Evolutionary conservation across 2,888 invertebrate genomes (phyloP), one percentile per base, ranked within the genome.

Genomic region (Nomada ruficornis): DNA sequence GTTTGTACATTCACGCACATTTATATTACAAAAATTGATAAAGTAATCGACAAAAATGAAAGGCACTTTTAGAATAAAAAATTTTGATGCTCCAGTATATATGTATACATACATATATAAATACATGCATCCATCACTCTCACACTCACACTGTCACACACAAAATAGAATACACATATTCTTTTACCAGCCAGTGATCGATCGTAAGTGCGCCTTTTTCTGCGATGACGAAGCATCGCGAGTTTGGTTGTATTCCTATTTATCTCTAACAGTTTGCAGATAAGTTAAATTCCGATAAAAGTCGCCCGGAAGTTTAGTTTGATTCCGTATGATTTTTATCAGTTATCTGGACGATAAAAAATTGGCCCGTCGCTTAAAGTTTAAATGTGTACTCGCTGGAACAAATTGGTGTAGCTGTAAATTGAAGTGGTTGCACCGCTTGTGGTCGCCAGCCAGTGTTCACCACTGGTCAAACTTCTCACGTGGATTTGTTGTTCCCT

Each of bases 1-100:
- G 67, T 78, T 81, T 67, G 78, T 80, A 80, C 80, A 77, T 77
- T 74, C 70, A 42, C 52, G 70, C 80, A 75, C 67, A 71, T 70
- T 59, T 75, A 50, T 72, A 62, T 78, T 67, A 67, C 57, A 20
- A 59, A 64, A 71, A 29, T 57, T 74, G 18, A 72, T 52, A 29
- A 54, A 60, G 57, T 18, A 64, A 59, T 68, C 54, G 67, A 82
- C 59, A 42, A 29, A 78, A 70, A 72, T 54, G 68, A 73, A 68
- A 75, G 77, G 64, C 64, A 74, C 78, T 73, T 70, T 36, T 76
- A 54, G 64, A 68, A 70, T 15, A 57, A 67, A 60, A 47, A 55
- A 65, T 70, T 50, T 75, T 65, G 80, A 81, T 23, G 65, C 13
- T 36, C 36, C 36, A 36, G 7, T 36, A 50, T 54, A 44, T 60